Conservation (phyloP, 30 jellyfish, hydroid and myxozoan genomes). For the Clytia hemisphaerica region DNA sequence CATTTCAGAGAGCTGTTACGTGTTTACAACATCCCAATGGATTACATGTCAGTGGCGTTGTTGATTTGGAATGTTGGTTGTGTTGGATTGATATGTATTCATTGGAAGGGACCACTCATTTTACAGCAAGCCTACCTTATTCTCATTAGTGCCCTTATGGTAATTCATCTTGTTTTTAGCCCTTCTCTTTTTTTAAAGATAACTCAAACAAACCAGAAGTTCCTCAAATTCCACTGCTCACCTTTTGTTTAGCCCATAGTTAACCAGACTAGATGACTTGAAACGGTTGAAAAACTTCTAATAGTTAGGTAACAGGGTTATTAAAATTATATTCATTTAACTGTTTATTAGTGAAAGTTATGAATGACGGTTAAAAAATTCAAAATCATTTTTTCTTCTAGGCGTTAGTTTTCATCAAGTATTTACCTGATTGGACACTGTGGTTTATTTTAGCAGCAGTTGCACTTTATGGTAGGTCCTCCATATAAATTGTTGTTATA, state of each 20-base stretch:
- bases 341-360: no score
- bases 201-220: no score
- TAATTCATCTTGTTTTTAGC: constrained; percentile 17
- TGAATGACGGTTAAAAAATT: no score
- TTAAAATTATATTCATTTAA: no score
- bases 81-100: constrained; percentile 95
- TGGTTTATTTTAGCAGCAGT: constrained; percentile 97
- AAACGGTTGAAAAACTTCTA: no score
- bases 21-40: constrained; percentile 94
- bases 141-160: constrained; percentile 95
- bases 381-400: constrained; percentile 2
- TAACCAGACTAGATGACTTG: no score
- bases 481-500: neutral
- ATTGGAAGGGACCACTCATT: constrained; percentile 95
- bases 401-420: constrained; percentile 95
- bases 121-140: constrained; percentile 92
- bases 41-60: constrained; percentile 80
- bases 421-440: constrained; percentile 98
- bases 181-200: no score
- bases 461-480: constrained; percentile 73
- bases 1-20: constrained; percentile 73
- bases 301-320: no score
- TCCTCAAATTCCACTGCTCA: no score
- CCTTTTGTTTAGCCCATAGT: no score
- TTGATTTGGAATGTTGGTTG: constrained; percentile 94